Evolutionary conservation across 2,888 invertebrate species (phyloP), one percentile per base, ranked within the genome.

Genomic region (Dolomedes plantarius): DNA sequence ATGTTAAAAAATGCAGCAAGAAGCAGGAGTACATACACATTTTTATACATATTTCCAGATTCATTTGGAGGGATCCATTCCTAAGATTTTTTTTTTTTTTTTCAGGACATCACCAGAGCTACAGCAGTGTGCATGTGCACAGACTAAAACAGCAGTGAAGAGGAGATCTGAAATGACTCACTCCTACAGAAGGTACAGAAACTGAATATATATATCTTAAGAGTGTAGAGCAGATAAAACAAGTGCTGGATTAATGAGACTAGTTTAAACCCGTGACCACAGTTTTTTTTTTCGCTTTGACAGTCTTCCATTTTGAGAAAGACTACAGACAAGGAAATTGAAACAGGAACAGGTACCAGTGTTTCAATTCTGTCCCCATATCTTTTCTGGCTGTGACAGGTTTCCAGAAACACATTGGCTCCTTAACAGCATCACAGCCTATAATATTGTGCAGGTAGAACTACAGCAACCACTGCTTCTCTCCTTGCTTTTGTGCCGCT

Each of bases 401-500:
- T 23, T 56, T 23, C 23, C 56, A 23, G 56, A 56, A 56, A 56
- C 23, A 23, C 3, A 56, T 6, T 56, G n/a, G 2, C 23, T 56
- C 46, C 16, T 56, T 23, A 56, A 56, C 3, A 19, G 72, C 62
- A 32, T 68, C 62, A 78, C 74, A 85, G 73, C 69, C 85, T 85
- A 85, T 85, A 85, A 73, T 74, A 85, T 85, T 85, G 85, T 78
- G 85, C 85, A 85, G 27, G 85, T 74, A 19, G 85, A 78, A 77
- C 86, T 88, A 72, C 88, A 88, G 64, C 88, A 88, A 13, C 88
- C 88, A 62, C 86, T 80, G 86, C 88, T 88, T 41, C 88, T 69
- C 28, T 88, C 88, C 69, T 88, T 88, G 74, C 88, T 88, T 77
- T 88, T 88, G 67, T 86, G 88, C 64, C 88, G 81, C 50, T 88